phyloP scores from a whole-genome alignment of 2,113 vertebrate species.

The Oryzias woworae region DNA sequence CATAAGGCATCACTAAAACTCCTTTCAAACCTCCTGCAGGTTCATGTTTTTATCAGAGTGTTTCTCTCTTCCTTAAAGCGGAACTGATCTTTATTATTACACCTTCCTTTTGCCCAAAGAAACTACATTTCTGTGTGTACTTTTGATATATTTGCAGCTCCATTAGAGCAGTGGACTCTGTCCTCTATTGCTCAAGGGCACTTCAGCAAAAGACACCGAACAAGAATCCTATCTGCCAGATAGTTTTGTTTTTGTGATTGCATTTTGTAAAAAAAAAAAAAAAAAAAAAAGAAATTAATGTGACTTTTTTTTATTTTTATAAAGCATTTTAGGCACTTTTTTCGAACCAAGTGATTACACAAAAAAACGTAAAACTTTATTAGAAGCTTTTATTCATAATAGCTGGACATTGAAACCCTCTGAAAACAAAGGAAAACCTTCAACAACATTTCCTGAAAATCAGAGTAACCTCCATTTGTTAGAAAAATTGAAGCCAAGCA shows the following conservation, averaged over 20 bases:
- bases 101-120: slow-evolving; percentile 15
- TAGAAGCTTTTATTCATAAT: too few relatives aligned
- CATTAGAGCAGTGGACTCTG: slow-evolving; percentile 31
- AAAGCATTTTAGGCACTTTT: background rate
- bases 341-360: too few relatives aligned
- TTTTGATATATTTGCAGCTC: slow-evolving; percentile 49
- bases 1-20: background rate
- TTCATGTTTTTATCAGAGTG: background rate
- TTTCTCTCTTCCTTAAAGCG: slow-evolving; percentile 3
- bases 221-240: background rate
- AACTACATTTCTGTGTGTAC: slow-evolving; percentile 22
- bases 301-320: background rate
- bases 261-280: background rate
- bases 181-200: slow-evolving; percentile 55
- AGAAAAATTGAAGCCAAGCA: background rate
- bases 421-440: background rate
- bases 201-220: slow-evolving; percentile 25
- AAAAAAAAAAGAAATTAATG: background rate
- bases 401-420: too few relatives aligned
- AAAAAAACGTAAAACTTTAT: too few relatives aligned
- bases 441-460: background rate
- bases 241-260: background rate
- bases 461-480: background rate
- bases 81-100: slow-evolving; percentile 3
- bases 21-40: background rate